These are phyloP conservation scores for Nemoura dubitans DNA, from an alignment of 2,888 invertebrate genomes.

Conservation along the genomic window DNA sequence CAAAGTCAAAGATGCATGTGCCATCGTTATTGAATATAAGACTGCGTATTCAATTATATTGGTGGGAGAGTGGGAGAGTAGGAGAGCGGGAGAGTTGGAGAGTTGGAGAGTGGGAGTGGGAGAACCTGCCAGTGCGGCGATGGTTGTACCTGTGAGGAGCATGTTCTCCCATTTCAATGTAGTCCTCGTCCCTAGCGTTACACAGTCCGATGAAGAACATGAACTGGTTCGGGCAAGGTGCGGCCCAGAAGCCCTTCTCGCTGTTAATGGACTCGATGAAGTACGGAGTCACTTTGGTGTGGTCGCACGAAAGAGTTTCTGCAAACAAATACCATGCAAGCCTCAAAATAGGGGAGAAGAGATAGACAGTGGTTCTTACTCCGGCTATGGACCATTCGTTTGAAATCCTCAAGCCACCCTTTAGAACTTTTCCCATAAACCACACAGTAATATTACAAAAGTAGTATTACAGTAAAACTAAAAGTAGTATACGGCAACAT, in stretches of 20 bases:
- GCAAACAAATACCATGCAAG: conserved; percentile 54
- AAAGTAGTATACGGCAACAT: no score
- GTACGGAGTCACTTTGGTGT: conserved; percentile 89
- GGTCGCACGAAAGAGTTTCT: conserved; percentile 90
- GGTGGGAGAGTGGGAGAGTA: not conserved
- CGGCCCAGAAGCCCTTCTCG: conserved; percentile 83
- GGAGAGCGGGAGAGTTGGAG: not conserved
- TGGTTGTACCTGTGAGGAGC: conserved; percentile 72
- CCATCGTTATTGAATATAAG: no score
- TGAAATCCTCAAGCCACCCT: no score
- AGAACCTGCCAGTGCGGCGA: not conserved
- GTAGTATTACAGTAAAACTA: no score
- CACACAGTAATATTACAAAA: no score
- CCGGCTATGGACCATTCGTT: no score
- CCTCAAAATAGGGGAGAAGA: no score
- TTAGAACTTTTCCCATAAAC: no score
- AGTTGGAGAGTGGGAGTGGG: not conserved
- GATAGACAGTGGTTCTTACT: no score
- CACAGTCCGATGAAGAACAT: conserved; percentile 89
- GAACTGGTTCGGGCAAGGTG: conserved; percentile 82
- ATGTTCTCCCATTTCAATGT: conserved; percentile 88
- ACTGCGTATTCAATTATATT: no score
- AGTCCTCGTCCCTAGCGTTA: conserved; percentile 79
- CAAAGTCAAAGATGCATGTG: no score
- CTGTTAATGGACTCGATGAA: conserved; percentile 89